Percentiles rank a stretch among this genome's conserved stretches.
These are phyloP conservation scores for Tragelaphus strepsiceros DNA, from an alignment of 2,113 vertebrate genomes.

Conservation along the genomic window DNA sequence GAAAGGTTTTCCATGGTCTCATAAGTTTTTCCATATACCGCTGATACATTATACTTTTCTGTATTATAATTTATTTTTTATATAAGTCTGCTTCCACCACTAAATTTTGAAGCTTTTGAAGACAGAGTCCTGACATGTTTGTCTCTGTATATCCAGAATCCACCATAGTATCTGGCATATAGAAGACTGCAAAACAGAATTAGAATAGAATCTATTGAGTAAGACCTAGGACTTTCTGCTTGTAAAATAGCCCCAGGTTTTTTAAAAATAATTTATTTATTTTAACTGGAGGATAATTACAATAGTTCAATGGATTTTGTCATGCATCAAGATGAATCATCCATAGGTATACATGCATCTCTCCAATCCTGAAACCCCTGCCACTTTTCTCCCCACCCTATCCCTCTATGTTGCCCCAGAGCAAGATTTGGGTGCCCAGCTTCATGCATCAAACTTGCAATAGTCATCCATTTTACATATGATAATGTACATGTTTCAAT, in stretches of 20 bases:
- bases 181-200: background rate
- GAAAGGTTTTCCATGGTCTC: background rate
- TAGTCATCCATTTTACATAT: background rate
- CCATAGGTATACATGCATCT: background rate
- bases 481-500: background rate
- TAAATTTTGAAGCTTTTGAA: background rate
- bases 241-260: background rate
- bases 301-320: background rate
- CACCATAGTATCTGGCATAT: background rate
- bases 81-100: background rate
- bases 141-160: background rate
- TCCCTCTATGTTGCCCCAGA: background rate
- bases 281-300: background rate
- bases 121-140: background rate
- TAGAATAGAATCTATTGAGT: background rate
- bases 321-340: background rate
- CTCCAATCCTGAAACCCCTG: background rate
- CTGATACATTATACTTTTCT: background rate
- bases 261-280: background rate
- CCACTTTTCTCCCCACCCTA: background rate
- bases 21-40: background rate
- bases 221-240: background rate
- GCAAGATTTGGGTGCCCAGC: background rate
- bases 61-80: background rate
- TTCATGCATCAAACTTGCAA: background rate